Base-by-base conservation (phyloP, 2,113 vertebrate genomes). In the Gorsachius goisagi region DNA sequence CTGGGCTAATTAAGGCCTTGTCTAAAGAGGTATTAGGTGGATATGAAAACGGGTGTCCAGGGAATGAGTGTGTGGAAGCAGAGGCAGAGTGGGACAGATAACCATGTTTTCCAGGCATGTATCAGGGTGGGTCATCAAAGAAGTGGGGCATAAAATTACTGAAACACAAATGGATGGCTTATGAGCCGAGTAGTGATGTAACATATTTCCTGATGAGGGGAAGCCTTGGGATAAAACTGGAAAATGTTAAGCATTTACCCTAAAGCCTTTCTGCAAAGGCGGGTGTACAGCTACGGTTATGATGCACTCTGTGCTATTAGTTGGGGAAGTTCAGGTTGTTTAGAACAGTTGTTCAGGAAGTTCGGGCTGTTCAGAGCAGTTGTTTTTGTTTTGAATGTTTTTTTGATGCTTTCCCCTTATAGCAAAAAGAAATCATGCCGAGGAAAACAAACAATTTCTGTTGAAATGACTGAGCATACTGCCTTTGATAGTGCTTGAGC, bases 61-160 rank as follows among this genome's bases (percentile, higher is more conserved):
- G 33, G 37, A 75, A 24, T 1, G 4, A 37, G 17, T 27, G 9
- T 0, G 0, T 67, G 56, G 77, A 77, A 62, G 18, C 4, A 1
- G 30, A 76, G 30, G 60, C 33, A 71, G 44, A 88, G n/a, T 75
- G 39, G 49, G n/a, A 39, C 11, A 62, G 30, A 9, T 24, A 19
- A 41, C 35, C 10, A 0, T 75, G 6, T 27, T 44, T 73, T 77
- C 39, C 22, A 87, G 41, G 20, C 41, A 4, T 10, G 19, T 79
- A 11, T 67, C 72, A 55, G 75, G 24, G 11, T 56, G 44, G 39
- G 3, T 56, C 30, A 16, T 58, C 30, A 62, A 53, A 74, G 55
- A 53, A 88, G 45, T 7, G 49, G 26, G 17, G 2, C 33, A 23
- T 64, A 30, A 90, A 75, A 62, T 39, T 33, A 7, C 47, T 89